Base-by-base conservation (phyloP, 2,113 vertebrate genomes). In the Onychorhynchus coronatus region DNA sequence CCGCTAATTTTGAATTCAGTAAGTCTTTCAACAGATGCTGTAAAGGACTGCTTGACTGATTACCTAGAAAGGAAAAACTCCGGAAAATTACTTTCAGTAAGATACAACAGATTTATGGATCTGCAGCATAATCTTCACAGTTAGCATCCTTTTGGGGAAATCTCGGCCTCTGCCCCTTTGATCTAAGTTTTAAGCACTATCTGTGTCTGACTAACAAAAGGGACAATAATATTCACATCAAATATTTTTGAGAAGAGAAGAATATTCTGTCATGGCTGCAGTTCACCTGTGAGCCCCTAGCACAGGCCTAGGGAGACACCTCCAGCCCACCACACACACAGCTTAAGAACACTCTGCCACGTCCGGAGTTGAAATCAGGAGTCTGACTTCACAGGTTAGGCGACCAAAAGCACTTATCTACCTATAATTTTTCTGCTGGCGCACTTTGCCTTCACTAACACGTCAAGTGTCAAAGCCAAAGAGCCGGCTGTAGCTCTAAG, bases 171-270 rank as follows among this genome's bases (percentile, higher is more conserved):
- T 39, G 21, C 16, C 22, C 14, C 44, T 44, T 4, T 67, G 12
- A 46, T 30, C 20, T 46, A 3, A 2, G 8, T 18, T 73, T 76
- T 24, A 61, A 41, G 31, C 35, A 76, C 27, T 6, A 14, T 9
- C n/a, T 31, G 4, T 14, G 35, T 35, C 39, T 44, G 37, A 52
- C 18, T 13, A 41, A 13, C 0, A 0, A 62, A 3, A 5, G 4
- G 25, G 12, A 22, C 47, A 49, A 6, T 12, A 41, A 22, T 10
- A 49, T 46, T 67, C 55, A 50, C 16, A 8, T 56, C 37, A 82
- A 30, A 21, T 0, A 13, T 0, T 4, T 21, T 8, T 10, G 8
- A 9, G 35, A 59, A 42, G 46, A 47, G 8, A 37, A 37, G 6
- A 19, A 68, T 33, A 21, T 78, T 18, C 47, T 11, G 16, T 46